Evolutionary conservation across 1,140 invertebrate species (phyloP), one percentile per base, ranked within the genome.

Genomic region (Lordiphosa collinella): DNA sequence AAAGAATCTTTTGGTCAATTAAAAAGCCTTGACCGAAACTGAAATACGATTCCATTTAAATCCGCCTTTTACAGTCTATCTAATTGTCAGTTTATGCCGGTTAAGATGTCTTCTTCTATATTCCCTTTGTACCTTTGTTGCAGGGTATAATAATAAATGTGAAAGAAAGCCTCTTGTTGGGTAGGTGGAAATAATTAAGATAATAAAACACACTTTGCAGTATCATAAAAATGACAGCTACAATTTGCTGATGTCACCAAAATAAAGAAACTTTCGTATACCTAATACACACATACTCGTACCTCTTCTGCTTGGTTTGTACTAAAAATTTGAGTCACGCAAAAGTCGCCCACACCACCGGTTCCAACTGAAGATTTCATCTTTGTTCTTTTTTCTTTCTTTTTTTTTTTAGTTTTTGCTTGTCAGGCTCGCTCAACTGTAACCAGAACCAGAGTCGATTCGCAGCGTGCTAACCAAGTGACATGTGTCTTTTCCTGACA

Each of bases 401-500:
- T 56, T 9, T 38, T 18, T 9, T 74, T 67, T 60, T 35, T 54
- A 0, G 6, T 32, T 61, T 64, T 32, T 53, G 72, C 54, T 63
- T 63, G 40, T 55, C 53, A 57, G 52, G 55, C n/a, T 41, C 51
- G 38, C 57, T 67, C 53, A 61, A 71, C 61, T 71, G 70, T 50
- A 59, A 63, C 65, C 34, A 53, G n/a, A 65, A 41, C 11, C 37
- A 43, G 47, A 59, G 40, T 11, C 31, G 32, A 52, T 16, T 47
- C 9, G 31, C 16, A 22, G 54, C 13, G 11, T 41, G 16, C 34
- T 38, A 43, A 11, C 54, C 14, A 36, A 46, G 57, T 60, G 68
- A 68, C 69, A 75, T 60, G 63, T 73, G 68, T 60, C 41, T 51
- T 61, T 29, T 62, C 54, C 32, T 36, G 53, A 60, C 60, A 60